Base-by-base conservation (phyloP, 2,888 invertebrate genomes). In the Brachyopa scutellaris region DNA sequence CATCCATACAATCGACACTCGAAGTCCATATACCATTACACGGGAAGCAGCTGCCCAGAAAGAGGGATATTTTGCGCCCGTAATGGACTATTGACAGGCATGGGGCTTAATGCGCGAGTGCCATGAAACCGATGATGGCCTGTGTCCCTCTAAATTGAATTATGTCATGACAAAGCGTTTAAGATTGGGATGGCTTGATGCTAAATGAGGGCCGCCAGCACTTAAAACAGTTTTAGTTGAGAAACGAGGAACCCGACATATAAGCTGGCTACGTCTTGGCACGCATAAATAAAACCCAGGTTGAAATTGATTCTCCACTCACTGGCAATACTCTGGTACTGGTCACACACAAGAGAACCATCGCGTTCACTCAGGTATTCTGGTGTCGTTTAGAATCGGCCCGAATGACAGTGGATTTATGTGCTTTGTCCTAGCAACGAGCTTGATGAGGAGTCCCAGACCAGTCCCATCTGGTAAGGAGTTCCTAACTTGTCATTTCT, bases 61-160 rank as follows among this genome's bases (percentile, higher is more conserved):
- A 80, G 17, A 53, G 45, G 69, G 70, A 64, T 70, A 82, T 82
- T 82, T 82, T 53, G 59, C 55, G 51, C 33, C 26, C 77, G 49
- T 82, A 82, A 82, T 67, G 77, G 76, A 40, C 77, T 82, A 77
- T 77, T 77, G 82, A 82, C 64, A 82, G 82, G 77, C 70, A 72
- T 77, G 70, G 49, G 64, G 59, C 66, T 53, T 77, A 82, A 82
- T 82, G 82, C 42, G 53, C 26, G 13, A 47, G 61, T 72, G 72
- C 72, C 82, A 82, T 77, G 82, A 77, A 66, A 82, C 70, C 55
- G 33, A 47, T 77, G 70, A 77, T 66, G 70, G 59, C 40, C 61
- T 72, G 47, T 55, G 72, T 72, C 51, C 59, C 47, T n/a, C n/a
- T 26, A 61, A 77, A 77, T 82, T 82, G 77, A 82, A 82, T 77